Base-by-base conservation (phyloP, 2,888 invertebrate genomes). In the Lycophotia porphyrea region DNA sequence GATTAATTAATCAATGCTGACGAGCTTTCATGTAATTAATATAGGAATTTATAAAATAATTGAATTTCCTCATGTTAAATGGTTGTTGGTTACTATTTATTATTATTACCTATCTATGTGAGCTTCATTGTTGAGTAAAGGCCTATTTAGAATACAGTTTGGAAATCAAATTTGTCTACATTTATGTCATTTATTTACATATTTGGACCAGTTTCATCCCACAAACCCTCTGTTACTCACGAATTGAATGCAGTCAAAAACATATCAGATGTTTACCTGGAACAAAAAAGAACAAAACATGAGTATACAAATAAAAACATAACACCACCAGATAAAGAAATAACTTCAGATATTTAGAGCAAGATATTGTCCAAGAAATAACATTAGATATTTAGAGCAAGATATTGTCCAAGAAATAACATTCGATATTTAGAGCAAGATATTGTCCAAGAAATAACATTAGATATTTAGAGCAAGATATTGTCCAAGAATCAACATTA, bases 241-340 rank as follows among this genome's bases (percentile, higher is more conserved):
- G 66, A 82, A 82, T 64, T 76, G 63, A 76, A 70, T 66, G 70
- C 71, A 69, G 65, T 60, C 64, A 76, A 81, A 76, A 82, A 79
- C 65, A 75, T 60, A n/a, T 52, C 74, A 55, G 42, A 73, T 84
- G 78, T 79, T 89, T 88, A 86, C 84, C 89, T 85, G 88, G 31
- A 87, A 87, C 87, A 88, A 87, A 78, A 9, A 74, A 81, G 72
- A 64, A 72, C 18, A 73, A 63, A 71, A 60, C 21, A 49, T 84
- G 31, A 83, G n/a, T 77, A 61, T 0, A 60, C 11, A 34, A 60
- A 34, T 24, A 34, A 60, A 36, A 61, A 31, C 11, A 58, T 2
- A 18, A 58, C 3, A 31, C 8, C 8, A 31, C 13, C 15, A 27
- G 18, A 58, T 31, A 31, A 7, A 34, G 7, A 18, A 31, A 15